A percentile compares a stretch with the other conserved stretches of the same genome.
Evolutionary conservation across 1,140 invertebrate genomes (phyloP).

Genomic region (Cotesia vestalis): DNA sequence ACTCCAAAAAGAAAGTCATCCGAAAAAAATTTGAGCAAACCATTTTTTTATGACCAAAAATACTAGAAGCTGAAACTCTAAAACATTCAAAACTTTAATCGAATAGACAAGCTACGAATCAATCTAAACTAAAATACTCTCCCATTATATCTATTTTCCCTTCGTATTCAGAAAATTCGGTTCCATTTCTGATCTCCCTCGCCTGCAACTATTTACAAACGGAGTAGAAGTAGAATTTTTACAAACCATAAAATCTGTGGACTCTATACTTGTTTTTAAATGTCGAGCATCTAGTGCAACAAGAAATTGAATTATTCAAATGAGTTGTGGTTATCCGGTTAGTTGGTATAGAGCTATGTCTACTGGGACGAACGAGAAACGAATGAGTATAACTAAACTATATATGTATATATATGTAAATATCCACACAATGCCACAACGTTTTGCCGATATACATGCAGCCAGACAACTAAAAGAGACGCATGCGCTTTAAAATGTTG

Average conservation of each 20-base stretch:
- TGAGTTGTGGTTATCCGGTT: constrained; percentile 28
- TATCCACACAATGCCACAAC: constrained; percentile 11
- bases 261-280: neutral
- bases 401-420: constrained; percentile 8
- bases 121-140: too few species aligned
- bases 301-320: constrained; percentile 42
- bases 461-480: constrained; percentile 19
- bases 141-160: too few species aligned
- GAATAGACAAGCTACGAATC: too few species aligned
- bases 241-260: constrained; percentile 30
- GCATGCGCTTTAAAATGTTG: constrained; percentile 12
- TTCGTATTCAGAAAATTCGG: too few species aligned
- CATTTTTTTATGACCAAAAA: too few species aligned
- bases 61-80: too few species aligned
- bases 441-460: neutral
- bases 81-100: too few species aligned
- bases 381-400: constrained; percentile 1
- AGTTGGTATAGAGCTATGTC: constrained; percentile 15
- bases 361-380: constrained; percentile 33
- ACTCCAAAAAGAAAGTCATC: too few species aligned
- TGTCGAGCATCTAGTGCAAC: constrained; percentile 31
- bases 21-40: too few species aligned
- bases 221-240: neutral
- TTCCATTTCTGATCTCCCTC: too few species aligned
- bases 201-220: too few species aligned